Conservation (phyloP, 2,113 vertebrate genomes). For the Rhea americana region DNA sequence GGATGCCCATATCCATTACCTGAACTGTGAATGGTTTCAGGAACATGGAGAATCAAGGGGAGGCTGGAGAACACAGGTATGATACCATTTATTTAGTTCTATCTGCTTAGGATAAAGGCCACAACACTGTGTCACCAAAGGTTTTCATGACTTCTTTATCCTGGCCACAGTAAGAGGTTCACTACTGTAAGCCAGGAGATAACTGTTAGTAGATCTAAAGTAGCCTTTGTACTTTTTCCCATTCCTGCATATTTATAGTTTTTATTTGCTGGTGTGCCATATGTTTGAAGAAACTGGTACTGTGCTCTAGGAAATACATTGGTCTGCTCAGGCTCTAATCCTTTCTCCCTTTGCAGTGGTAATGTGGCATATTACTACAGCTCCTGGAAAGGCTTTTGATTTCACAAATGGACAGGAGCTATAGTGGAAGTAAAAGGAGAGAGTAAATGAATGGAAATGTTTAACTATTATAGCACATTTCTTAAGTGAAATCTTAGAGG, state of each 20-base stretch:
- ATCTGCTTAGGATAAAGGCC: neutral
- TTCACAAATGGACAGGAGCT: neutral
- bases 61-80: neutral
- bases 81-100: neutral
- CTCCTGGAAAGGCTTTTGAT: neutral
- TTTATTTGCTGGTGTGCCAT: neutral
- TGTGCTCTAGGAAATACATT: neutral
- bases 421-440: neutral
- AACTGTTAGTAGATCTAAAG: neutral
- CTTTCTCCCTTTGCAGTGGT: neutral
- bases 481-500: neutral
- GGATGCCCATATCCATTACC: neutral
- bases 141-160: neutral
- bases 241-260: neutral
- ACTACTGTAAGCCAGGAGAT: neutral
- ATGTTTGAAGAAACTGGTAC: neutral
- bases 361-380: neutral
- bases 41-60: fast-evolving
- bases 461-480: neutral
- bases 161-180: neutral
- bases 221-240: neutral
- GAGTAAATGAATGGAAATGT: neutral
- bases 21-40: neutral
- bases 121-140: neutral
- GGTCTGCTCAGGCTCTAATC: neutral